Conservation (phyloP, 2,888 invertebrate genomes). For the Cordilura impudica region DNA sequence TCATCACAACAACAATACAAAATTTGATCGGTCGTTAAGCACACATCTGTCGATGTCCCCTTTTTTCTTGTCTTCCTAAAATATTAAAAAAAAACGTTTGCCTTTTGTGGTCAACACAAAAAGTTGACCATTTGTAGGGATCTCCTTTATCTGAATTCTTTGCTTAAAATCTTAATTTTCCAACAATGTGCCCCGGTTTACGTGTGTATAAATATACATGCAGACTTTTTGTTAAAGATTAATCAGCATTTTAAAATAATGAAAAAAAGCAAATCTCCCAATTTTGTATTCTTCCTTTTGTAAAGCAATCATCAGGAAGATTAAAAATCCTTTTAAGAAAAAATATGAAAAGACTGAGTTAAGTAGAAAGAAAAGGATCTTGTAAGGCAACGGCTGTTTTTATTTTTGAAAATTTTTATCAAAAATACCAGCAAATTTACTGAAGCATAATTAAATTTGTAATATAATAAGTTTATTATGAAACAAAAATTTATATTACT, state of each 20-base stretch:
- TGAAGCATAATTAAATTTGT: constrained; percentile 50
- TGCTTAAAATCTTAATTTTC: constrained; percentile 42
- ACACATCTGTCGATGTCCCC: constrained; percentile 17
- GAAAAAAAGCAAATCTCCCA: constrained; percentile 20
- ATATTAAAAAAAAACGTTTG: constrained; percentile 22
- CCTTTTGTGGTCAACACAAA: constrained; percentile 56
- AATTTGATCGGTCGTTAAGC: constrained; percentile 22
- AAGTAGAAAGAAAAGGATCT: not conserved
- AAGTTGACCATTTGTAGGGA: constrained; percentile 44
- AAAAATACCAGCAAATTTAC: constrained; percentile 11
- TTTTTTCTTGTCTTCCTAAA: constrained; percentile 1
- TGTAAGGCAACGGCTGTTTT: constrained; percentile 35
- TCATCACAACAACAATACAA: not conserved
- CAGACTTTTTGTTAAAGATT: constrained; percentile 14
- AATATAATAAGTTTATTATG: constrained; percentile 47
- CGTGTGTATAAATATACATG: not conserved
- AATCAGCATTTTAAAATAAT: constrained; percentile 32
- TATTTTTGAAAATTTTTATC: constrained; percentile 5
- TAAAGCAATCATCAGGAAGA: constrained; percentile 28
- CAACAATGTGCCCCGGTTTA: constrained; percentile 36
- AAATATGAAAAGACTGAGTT: not conserved
- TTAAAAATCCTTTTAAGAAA: constrained; percentile 8
- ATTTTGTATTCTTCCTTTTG: constrained; percentile 17
- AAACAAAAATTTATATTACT: constrained; percentile 14
- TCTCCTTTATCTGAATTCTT: constrained; percentile 4